phyloP scores from a whole-genome alignment of 2,888 invertebrate species.

The Podabrus alpinus region DNA sequence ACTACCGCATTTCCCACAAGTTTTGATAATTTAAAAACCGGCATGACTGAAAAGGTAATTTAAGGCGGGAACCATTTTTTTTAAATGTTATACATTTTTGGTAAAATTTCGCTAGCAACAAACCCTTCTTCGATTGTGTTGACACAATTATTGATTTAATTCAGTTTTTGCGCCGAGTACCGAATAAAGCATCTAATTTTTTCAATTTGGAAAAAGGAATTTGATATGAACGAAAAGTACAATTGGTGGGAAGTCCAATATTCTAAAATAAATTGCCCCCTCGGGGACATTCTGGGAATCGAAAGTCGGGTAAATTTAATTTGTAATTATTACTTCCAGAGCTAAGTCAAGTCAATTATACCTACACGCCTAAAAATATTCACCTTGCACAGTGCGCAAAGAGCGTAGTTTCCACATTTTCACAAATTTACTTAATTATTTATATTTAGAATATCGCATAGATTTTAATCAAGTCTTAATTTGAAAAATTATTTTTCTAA shows the following conservation, averaged over 20 bases:
- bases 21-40: background rate
- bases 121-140: background rate
- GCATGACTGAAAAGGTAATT: background rate
- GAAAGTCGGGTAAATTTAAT: slow-evolving; percentile 62
- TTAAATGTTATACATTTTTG: background rate
- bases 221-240: slow-evolving; percentile 38
- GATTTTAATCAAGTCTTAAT: no score
- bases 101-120: background rate
- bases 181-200: background rate
- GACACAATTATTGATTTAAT: background rate
- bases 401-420: no score
- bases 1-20: background rate
- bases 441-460: no score
- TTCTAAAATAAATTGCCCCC: slow-evolving; percentile 55
- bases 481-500: no score
- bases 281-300: slow-evolving; percentile 63
- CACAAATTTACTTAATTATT: no score
- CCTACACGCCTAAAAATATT: no score
- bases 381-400: no score
- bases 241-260: slow-evolving; percentile 63
- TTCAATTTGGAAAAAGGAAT: background rate
- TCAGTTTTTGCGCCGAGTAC: slow-evolving; percentile 1
- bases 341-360: no score
- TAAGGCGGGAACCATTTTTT: background rate
- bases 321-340: background rate